Evolutionary conservation across 2,888 invertebrate species (phyloP).

Genomic region (Acanthosepion lycidas): DNA sequence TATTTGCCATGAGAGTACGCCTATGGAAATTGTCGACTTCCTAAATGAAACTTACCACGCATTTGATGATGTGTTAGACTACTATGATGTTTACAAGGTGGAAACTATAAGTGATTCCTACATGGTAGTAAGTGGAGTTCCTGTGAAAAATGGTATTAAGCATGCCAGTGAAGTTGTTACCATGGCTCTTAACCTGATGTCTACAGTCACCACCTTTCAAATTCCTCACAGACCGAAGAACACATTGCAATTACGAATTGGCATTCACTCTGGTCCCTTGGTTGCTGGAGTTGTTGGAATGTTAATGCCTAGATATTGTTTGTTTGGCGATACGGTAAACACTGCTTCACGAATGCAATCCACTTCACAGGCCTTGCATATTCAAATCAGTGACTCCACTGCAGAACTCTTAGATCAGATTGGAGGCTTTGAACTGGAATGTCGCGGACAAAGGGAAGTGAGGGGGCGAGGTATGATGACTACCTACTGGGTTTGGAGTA

Average conservation of each 20-base stretch:
- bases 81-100: slow-evolving; percentile 68
- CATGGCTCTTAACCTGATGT: slow-evolving; percentile 60
- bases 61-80: slow-evolving; percentile 65
- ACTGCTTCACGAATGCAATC: slow-evolving; percentile 61
- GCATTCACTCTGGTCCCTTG: slow-evolving; percentile 58
- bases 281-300: slow-evolving; percentile 61
- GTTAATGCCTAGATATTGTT: slow-evolving; percentile 61
- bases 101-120: slow-evolving; percentile 64
- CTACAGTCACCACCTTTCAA: slow-evolving; percentile 58
- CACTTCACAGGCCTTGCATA: slow-evolving; percentile 57
- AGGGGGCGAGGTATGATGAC: slow-evolving; percentile 56
- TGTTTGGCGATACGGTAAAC: slow-evolving; percentile 62
- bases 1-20: slow-evolving; percentile 61
- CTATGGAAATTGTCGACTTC: slow-evolving; percentile 65
- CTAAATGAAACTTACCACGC: slow-evolving; percentile 68
- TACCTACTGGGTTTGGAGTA: slow-evolving; percentile 73
- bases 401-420: slow-evolving; percentile 57
- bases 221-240: slow-evolving; percentile 58
- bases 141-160: slow-evolving; percentile 60
- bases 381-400: slow-evolving; percentile 58
- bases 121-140: slow-evolving; percentile 65
- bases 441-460: slow-evolving; percentile 58
- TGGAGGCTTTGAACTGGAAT: slow-evolving; percentile 59
- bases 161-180: slow-evolving; percentile 63
- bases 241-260: slow-evolving; percentile 57